Evolutionary conservation across 2,888 invertebrate genomes (phyloP).

Genomic region (Resseliella maxima): DNA sequence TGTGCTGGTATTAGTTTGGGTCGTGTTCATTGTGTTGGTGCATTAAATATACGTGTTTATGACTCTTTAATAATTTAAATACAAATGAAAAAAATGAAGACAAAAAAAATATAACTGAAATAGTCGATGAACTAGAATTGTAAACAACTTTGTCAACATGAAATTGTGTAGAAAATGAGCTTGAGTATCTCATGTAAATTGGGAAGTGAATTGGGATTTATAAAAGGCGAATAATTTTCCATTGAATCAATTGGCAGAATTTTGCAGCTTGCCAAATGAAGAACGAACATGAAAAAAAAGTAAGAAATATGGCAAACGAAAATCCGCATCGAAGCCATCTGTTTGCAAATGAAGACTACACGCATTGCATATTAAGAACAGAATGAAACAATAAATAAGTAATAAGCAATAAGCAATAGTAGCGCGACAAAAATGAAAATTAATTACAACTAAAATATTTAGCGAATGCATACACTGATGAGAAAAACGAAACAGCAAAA

Average conservation of each 20-base stretch:
- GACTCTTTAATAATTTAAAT: neutral
- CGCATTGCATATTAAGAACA: neutral
- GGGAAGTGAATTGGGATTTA: neutral
- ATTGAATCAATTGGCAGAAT: neutral
- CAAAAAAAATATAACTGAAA: neutral
- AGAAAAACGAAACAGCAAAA: neutral
- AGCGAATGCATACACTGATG: neutral
- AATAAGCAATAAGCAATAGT: neutral
- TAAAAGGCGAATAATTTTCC: neutral
- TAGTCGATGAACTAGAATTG: slow-evolving; percentile 44
- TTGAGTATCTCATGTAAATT: neutral
- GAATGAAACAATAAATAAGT: slow-evolving; percentile 17
- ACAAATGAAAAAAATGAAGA: neutral
- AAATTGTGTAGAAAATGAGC: neutral
- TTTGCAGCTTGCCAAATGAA: neutral
- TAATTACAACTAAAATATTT: slow-evolving; percentile 31
- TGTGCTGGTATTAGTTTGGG: neutral
- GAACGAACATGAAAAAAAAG: neutral
- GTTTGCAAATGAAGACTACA: neutral
- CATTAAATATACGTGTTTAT: slow-evolving; percentile 4
- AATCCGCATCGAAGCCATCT: slow-evolving; percentile 23
- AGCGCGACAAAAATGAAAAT: neutral
- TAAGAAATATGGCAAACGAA: neutral
- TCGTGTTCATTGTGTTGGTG: neutral
- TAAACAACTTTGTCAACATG: slow-evolving; percentile 39